These are phyloP conservation scores for Bombus polaris DNA, from an alignment of 1,140 invertebrate species.

Conservation along the genomic window DNA sequence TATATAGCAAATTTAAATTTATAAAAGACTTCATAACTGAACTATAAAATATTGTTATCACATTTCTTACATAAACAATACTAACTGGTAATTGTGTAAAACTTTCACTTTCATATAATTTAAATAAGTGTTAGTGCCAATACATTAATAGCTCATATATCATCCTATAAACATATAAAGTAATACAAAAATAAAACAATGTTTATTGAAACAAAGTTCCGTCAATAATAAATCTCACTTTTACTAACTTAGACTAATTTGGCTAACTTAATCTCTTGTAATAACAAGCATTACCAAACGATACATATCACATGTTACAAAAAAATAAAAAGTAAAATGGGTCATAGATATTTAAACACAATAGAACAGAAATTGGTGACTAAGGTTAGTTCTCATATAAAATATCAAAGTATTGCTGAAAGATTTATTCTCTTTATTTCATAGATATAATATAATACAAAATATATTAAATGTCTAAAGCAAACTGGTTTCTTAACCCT, in stretches of 20 bases:
- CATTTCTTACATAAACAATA: conserved; percentile 17
- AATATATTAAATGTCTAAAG: conserved; percentile 2
- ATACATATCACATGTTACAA: neutral
- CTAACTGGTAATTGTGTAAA: neutral
- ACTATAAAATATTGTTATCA: conserved; percentile 1
- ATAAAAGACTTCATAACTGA: neutral
- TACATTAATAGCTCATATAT: neutral
- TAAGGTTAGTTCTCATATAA: neutral
- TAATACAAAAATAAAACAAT: neutral
- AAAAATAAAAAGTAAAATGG: neutral
- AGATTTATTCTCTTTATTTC: neutral
- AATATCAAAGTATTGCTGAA: neutral
- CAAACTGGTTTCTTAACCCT: neutral
- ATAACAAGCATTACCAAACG: neutral
- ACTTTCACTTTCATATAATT: conserved; percentile 10
- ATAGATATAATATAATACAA: neutral
- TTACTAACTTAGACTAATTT: no score
- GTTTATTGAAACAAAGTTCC: neutral
- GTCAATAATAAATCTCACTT: neutral
- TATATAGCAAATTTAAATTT: neutral
- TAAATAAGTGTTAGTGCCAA: neutral
- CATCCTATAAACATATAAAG: neutral
- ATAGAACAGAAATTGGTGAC: neutral
- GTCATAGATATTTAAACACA: conserved; percentile 2
- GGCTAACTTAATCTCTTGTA: neutral